Base-by-base conservation (phyloP, 2,888 invertebrate species). In the Lithophane semibrunnea region DNA sequence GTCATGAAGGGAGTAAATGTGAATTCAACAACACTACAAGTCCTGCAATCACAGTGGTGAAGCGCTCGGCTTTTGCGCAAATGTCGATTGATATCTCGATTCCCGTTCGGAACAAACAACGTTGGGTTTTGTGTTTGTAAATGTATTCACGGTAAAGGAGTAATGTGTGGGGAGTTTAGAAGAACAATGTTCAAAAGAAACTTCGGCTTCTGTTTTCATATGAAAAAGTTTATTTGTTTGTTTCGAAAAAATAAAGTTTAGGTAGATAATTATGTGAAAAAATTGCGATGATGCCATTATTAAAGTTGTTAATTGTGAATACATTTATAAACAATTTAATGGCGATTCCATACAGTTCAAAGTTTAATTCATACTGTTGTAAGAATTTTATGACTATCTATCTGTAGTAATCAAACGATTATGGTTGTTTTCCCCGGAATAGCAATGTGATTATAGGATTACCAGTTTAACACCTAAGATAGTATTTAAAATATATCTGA, bases 381-480 rank as follows among this genome's bases (percentile, higher is more conserved):
- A 47, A 29, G 16, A 16, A 29, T 73, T 18, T 24, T 42, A 21
- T 29, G 9, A 21, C 4, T 9, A 52, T 54, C 4, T 9, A 52
- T 54, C 4, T 29, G 10, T 70, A 65, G n/a, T 9, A 24, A 10
- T 21, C 16, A n/a, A 29, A 58, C 16, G 13, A 49, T 77, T 66
- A 29, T 18, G 24, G 5, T n/a, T n/a, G 13, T 68, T 58, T 44
- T 67, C 2, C 29, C 10, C 1, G 12, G 44, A 60, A 52, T 42
- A 29, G 37, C n/a, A 44, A 21, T 18, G 4, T 52, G 18, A 68
- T 69, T 79, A 60, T n/a, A 52, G 18, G 37, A 49, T 65, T 65
- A 77, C 16, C 18, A 42, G 66, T 29, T 76, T 49, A 77, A 76
- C 18, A 42, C 49, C 5, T 12, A n/a, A 29, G 70, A 69, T 77